These are phyloP conservation scores for Eira barbara DNA, from an alignment of 2,113 vertebrate genomes.

Conservation along the genomic window DNA sequence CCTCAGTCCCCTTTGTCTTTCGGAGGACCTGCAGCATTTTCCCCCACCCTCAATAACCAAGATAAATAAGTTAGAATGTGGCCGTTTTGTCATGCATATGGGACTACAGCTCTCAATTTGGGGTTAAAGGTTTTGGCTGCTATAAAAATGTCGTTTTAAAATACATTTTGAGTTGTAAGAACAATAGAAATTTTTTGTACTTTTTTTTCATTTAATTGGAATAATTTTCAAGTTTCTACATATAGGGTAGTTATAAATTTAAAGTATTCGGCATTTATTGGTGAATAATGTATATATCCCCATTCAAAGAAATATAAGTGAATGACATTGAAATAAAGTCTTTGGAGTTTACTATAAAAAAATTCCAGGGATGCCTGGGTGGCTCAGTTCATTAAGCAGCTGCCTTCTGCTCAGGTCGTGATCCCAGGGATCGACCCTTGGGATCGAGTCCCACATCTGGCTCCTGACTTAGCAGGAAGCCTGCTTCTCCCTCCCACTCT, in stretches of 20 bases:
- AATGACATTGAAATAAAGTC: slow-evolving; percentile 54
- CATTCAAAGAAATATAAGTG: slow-evolving; percentile 40
- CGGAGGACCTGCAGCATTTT: neutral
- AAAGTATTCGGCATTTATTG: slow-evolving; percentile 53
- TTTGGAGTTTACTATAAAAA: slow-evolving; percentile 49
- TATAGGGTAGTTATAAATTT: slow-evolving; percentile 44
- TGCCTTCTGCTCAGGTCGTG: too few relatives aligned
- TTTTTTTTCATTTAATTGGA: slow-evolving; percentile 27
- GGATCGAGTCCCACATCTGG: too few relatives aligned
- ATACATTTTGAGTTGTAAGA: slow-evolving; percentile 63
- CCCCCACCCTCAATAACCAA: slow-evolving; percentile 13
- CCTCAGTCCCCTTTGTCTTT: neutral
- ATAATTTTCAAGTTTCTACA: slow-evolving; percentile 44
- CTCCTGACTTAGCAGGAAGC: too few relatives aligned
- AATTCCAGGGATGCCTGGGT: neutral
- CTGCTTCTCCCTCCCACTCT: too few relatives aligned
- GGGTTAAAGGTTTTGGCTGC: slow-evolving; percentile 14
- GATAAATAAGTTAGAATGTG: neutral
- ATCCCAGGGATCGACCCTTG: too few relatives aligned
- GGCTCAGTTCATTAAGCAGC: too few relatives aligned
- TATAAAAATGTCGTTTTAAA: slow-evolving; percentile 66
- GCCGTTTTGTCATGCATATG: slow-evolving; percentile 8
- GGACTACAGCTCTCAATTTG: slow-evolving; percentile 21
- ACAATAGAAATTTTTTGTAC: slow-evolving; percentile 43
- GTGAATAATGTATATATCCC: slow-evolving; percentile 54